Percentiles rank a stretch among this genome's conserved stretches.
Evolutionary conservation across 1,140 invertebrate genomes (phyloP).

Genomic region (Drosophila kohkoa): DNA sequence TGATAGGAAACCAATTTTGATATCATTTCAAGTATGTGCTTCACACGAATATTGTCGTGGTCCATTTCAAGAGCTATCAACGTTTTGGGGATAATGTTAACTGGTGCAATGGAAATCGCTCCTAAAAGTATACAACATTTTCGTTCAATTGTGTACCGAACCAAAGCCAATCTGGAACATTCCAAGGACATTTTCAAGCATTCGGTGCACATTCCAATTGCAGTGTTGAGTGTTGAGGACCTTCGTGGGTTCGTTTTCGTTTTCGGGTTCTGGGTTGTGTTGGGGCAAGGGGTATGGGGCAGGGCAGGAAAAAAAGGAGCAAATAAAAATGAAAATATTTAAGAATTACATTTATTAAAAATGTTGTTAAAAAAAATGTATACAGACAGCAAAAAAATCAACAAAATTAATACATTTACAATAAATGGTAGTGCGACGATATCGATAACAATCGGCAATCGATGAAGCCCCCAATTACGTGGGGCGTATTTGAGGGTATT

Average conservation of each 20-base stretch:
- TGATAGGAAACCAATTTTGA: conserved; percentile 11
- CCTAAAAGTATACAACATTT: conserved; percentile 43
- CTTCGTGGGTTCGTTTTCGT: no score
- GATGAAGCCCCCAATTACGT: conserved; percentile 43
- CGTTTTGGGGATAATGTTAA: background rate
- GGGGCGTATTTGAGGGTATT: conserved; percentile 46
- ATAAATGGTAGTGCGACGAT: conserved; percentile 81
- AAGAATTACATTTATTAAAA: conserved; percentile 83
- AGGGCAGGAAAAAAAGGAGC: background rate
- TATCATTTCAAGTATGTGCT: conserved; percentile 5
- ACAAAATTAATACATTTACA: conserved; percentile 83
- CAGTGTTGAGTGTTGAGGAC: background rate
- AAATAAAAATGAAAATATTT: conserved; percentile 54
- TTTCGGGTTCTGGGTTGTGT: background rate
- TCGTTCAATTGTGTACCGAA: background rate
- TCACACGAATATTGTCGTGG: background rate
- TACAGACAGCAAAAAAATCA: conserved; percentile 83
- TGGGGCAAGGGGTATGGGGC: background rate
- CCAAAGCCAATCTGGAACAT: background rate
- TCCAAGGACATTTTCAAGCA: background rate
- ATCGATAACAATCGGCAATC: conserved; percentile 74
- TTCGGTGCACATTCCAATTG: background rate
- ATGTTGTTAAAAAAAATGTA: conserved; percentile 81
- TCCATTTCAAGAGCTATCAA: conserved; percentile 1
- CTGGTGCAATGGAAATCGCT: background rate